Conservation (phyloP, 1,140 invertebrate species). For the Drosophila micromelanica region DNA sequence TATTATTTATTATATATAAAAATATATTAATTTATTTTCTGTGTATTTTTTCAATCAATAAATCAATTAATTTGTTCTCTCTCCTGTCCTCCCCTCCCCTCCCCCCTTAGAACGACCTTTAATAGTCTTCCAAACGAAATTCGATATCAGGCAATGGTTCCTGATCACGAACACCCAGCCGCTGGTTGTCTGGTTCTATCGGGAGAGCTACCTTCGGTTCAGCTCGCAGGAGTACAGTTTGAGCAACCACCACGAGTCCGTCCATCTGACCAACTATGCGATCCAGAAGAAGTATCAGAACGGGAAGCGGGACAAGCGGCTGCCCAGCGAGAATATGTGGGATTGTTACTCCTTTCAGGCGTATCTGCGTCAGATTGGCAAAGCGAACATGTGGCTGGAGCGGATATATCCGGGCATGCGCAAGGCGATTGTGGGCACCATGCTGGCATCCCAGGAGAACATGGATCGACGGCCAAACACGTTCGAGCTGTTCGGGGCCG, state of each 20-base stretch:
- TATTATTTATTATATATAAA: too few species aligned
- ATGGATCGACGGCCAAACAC: slow-evolving; percentile 95
- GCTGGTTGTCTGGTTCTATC: slow-evolving; percentile 91
- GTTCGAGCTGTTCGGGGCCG: slow-evolving; percentile 97
- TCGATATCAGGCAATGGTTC: slow-evolving; percentile 97
- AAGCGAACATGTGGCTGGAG: slow-evolving; percentile 90
- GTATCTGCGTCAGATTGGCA: slow-evolving; percentile 89
- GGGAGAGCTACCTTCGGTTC: slow-evolving; percentile 95
- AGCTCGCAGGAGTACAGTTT: slow-evolving; percentile 96
- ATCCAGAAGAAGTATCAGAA: slow-evolving; percentile 97
- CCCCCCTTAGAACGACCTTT: slow-evolving; percentile 89
- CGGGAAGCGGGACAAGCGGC: slow-evolving; percentile 88
- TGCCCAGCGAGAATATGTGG: slow-evolving; percentile 94
- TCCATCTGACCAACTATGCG: slow-evolving; percentile 97
- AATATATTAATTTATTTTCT: too few species aligned
- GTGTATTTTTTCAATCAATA: too few species aligned
- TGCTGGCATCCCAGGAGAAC: slow-evolving; percentile 93
- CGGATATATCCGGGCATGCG: slow-evolving; percentile 96
- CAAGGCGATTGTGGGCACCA: slow-evolving; percentile 93
- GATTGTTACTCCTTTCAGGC: slow-evolving; percentile 91
- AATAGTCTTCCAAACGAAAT: slow-evolving; percentile 95
- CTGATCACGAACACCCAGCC: slow-evolving; percentile 90
- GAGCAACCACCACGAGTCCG: slow-evolving; percentile 95
- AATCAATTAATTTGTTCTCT: too few species aligned
- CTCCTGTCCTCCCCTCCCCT: not conserved